Evolutionary conservation across 2,888 invertebrate species (phyloP).

Genomic region (Teleiodes luculella): DNA sequence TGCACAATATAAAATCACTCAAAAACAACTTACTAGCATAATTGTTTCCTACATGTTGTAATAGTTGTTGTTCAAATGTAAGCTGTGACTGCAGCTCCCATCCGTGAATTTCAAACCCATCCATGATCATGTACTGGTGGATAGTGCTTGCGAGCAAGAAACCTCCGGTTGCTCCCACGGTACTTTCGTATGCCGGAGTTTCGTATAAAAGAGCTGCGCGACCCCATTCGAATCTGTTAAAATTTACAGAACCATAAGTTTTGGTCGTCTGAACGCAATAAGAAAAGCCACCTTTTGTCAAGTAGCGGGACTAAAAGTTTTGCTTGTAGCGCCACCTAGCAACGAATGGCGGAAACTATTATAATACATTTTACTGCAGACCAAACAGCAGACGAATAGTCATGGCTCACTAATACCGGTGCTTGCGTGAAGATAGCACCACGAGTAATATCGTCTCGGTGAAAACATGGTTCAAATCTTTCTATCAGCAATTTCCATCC

Average conservation of each 20-base stretch:
- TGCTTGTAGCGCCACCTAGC: background rate
- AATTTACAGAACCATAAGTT: background rate
- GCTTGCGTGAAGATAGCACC: too few relatives aligned
- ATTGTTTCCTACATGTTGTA: conserved; percentile 68
- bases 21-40: conserved; percentile 74
- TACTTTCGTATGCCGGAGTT: conserved; percentile 81
- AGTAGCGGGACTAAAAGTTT: conserved; percentile 22
- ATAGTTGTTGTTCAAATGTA: conserved; percentile 70
- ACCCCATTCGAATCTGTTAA: conserved; percentile 83
- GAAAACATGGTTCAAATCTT: too few relatives aligned
- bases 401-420: too few relatives aligned
- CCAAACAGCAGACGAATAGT: background rate
- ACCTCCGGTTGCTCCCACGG: conserved; percentile 86
- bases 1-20: background rate
- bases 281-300: background rate
- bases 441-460: too few relatives aligned
- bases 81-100: conserved; percentile 54
- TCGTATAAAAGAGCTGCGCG: conserved; percentile 87
- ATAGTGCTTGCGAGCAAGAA: conserved; percentile 86
- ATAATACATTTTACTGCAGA: too few relatives aligned
- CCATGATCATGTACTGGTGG: conserved; percentile 75
- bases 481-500: too few relatives aligned
- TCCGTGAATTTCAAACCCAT: conserved; percentile 47
- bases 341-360: background rate
- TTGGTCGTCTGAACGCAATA: background rate